phyloP scores from a whole-genome alignment of 2,888 invertebrate genomes.

The Bedellia somnulentella region DNA sequence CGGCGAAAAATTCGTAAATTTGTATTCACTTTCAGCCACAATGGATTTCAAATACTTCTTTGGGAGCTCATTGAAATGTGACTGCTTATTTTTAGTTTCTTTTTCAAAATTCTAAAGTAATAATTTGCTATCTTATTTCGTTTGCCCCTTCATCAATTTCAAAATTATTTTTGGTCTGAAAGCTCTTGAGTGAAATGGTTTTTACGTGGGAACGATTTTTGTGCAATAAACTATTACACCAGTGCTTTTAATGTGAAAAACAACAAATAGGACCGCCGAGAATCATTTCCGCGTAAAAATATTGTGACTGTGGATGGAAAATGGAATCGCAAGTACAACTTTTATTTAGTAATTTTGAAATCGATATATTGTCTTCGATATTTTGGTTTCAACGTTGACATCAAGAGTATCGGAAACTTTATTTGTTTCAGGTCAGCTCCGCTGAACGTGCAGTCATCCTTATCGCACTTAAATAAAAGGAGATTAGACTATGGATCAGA shows the following conservation, averaged over 20 bases:
- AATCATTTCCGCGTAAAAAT: conserved; percentile 63
- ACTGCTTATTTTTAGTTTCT: too few relatives aligned
- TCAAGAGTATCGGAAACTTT: too few relatives aligned
- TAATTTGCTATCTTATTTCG: conserved; percentile 6
- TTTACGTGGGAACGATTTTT: conserved; percentile 64
- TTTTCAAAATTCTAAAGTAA: too few relatives aligned
- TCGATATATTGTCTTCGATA: neutral
- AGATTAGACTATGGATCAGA: conserved; percentile 66
- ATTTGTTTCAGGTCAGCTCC: conserved; percentile 55
- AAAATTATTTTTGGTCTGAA: conserved; percentile 46
- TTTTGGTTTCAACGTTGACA: neutral
- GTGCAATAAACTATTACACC: conserved; percentile 42
- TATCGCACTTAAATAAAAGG: conserved; percentile 71
- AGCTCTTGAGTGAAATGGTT: conserved; percentile 63
- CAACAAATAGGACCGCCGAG: conserved; percentile 57
- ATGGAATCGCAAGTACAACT: conserved; percentile 53
- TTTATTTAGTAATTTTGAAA: neutral
- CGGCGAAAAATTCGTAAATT: too few relatives aligned
- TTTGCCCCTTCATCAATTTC: conserved; percentile 18
- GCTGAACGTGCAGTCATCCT: conserved; percentile 58
- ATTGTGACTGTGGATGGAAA: conserved; percentile 60
- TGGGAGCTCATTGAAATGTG: too few relatives aligned
- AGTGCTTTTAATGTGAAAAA: conserved; percentile 47
- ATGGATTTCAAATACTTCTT: too few relatives aligned
- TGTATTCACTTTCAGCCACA: too few relatives aligned